Evolutionary conservation across 2,888 invertebrate genomes (phyloP).

Genomic region (Eurytoma adleriae): DNA sequence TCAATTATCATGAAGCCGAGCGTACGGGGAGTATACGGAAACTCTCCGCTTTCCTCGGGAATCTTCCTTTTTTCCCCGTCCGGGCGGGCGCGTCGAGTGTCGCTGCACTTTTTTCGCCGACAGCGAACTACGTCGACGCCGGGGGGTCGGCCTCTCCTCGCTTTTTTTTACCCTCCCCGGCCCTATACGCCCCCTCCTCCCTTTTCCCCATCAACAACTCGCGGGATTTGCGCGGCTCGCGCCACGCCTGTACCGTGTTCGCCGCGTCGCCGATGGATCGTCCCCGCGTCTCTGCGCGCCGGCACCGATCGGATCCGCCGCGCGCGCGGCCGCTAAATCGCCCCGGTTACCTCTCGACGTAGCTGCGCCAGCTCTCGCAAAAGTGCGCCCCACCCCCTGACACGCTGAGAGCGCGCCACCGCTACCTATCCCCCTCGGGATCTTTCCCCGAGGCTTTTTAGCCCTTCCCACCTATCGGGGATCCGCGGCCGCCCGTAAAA

Average conservation of each 20-base stretch:
- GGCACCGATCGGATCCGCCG: slow-evolving; percentile 28
- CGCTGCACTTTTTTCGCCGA: slow-evolving; percentile 38
- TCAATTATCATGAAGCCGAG: slow-evolving; percentile 49
- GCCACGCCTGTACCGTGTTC: slow-evolving; percentile 72
- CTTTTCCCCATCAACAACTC: slow-evolving; percentile 62
- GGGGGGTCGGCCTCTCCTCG: slow-evolving; percentile 18
- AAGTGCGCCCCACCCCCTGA: slow-evolving; percentile 38
- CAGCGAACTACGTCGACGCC: neutral
- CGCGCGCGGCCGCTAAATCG: slow-evolving; percentile 27
- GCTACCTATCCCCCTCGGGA: slow-evolving; percentile 42
- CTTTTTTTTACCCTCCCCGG: slow-evolving; percentile 4
- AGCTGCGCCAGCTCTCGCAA: slow-evolving; percentile 14
- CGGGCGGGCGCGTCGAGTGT: neutral
- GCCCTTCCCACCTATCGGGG: slow-evolving; percentile 1
- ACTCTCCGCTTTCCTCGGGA: neutral
- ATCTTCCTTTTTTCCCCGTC: slow-evolving; percentile 15
- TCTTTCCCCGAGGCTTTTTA: slow-evolving; percentile 34
- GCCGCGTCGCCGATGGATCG: slow-evolving; percentile 64
- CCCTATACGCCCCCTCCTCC: too few species aligned
- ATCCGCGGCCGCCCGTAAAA: slow-evolving; percentile 57
- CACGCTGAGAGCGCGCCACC: neutral
- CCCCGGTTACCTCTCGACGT: neutral
- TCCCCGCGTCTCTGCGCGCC: slow-evolving; percentile 34
- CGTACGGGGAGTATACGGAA: neutral
- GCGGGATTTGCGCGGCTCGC: slow-evolving; percentile 64